These are phyloP conservation scores for Polypedilum pembai DNA, from an alignment of 1,140 invertebrate species.

Conservation along the genomic window DNA sequence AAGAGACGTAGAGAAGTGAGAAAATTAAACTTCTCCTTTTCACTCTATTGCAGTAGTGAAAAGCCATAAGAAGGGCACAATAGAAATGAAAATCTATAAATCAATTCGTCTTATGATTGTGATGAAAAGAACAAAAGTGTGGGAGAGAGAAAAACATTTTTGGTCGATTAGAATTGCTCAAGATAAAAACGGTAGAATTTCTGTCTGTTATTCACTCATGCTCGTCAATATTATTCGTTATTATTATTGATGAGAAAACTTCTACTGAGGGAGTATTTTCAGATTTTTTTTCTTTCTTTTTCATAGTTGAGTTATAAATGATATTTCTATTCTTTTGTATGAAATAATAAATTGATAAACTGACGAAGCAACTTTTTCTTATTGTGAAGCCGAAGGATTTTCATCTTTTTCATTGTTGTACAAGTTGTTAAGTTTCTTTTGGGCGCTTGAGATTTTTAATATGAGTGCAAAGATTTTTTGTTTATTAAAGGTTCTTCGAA, in stretches of 20 bases:
- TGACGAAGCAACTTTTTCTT: not conserved
- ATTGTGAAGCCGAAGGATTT: too few species aligned
- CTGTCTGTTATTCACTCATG: not conserved
- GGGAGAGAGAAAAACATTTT: not conserved
- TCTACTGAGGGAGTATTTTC: not conserved
- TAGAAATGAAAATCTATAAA: not conserved
- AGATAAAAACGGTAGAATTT: too few species aligned
- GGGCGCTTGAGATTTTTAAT: too few species aligned
- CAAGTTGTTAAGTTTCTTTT: too few species aligned
- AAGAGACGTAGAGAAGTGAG: too few species aligned
- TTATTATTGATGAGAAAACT: constrained; percentile 19
- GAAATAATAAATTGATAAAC: constrained; percentile 9
- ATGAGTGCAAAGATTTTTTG: too few species aligned
- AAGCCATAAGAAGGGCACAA: too few species aligned
- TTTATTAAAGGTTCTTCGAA: too few species aligned
- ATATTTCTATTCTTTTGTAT: constrained; percentile 1
- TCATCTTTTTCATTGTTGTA: too few species aligned
- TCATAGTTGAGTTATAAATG: not conserved
- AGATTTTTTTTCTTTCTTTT: not conserved
- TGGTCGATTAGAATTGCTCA: not conserved
- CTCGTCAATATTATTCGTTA: not conserved
- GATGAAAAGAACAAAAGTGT: not conserved
- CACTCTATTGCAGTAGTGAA: too few species aligned
- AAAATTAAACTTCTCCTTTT: too few species aligned
- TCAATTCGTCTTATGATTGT: not conserved